Evolutionary conservation across 2,888 invertebrate species (phyloP).

Genomic region (Catocala nupta): DNA sequence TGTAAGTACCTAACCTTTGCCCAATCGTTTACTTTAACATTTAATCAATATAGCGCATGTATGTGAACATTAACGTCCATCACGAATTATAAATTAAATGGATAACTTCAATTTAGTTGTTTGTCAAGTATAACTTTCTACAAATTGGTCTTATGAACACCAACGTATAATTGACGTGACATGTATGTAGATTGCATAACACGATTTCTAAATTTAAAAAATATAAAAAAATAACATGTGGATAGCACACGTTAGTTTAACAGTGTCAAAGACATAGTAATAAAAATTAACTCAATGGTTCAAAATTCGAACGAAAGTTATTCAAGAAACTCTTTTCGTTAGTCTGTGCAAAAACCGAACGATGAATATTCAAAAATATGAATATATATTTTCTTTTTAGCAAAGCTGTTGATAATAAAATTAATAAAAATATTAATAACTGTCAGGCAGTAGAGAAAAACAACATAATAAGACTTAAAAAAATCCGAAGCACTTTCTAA

Average conservation of each 20-base stretch:
- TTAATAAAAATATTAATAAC: constrained; percentile 3
- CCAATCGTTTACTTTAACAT: not conserved
- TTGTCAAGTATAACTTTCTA: constrained; percentile 68
- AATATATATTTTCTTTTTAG: not conserved
- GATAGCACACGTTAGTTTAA: constrained; percentile 19
- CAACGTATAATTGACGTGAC: constrained; percentile 61
- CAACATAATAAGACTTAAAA: constrained; percentile 14
- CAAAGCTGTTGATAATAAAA: not conserved
- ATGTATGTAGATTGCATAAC: constrained; percentile 65
- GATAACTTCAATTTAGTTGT: constrained; percentile 56
- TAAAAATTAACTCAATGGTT: too few species aligned
- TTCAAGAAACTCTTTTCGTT: too few species aligned
- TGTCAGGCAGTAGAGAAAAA: constrained; percentile 14
- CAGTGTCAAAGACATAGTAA: not conserved
- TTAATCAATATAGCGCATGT: constrained; percentile 9
- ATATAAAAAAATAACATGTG: constrained; percentile 46
- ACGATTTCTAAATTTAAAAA: constrained; percentile 61
- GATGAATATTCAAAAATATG: too few species aligned
- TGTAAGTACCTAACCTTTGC: not conserved
- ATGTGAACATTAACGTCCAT: constrained; percentile 12
- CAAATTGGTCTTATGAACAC: constrained; percentile 59
- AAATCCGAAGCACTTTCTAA: constrained; percentile 46
- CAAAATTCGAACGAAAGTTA: not conserved
- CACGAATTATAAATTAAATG: constrained; percentile 51
- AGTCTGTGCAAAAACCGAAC: too few species aligned